phyloP scores from a whole-genome alignment of 2,113 vertebrate species.

The Sigmodon hispidus region DNA sequence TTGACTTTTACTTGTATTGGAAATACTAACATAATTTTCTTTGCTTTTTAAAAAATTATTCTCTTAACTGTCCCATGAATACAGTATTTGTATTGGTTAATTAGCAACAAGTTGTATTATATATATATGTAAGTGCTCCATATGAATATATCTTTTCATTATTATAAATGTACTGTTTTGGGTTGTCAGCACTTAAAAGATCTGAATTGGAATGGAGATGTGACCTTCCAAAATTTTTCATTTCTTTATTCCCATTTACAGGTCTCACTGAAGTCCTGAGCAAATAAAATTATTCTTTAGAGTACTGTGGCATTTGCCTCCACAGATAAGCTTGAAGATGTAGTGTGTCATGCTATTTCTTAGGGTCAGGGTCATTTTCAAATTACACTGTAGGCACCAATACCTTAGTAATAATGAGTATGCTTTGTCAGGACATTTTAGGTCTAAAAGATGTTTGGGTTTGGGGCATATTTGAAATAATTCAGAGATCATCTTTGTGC shows the following conservation, averaged over 20 bases:
- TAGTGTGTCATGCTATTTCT: slow-evolving; percentile 99
- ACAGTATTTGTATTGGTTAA: slow-evolving; percentile 28
- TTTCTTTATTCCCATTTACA: slow-evolving; percentile 74
- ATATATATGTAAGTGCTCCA: slow-evolving; percentile 40
- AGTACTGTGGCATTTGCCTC: slow-evolving; percentile 74
- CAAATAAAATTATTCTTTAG: slow-evolving; percentile 76
- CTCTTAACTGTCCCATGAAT: slow-evolving; percentile 55
- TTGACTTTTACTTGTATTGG: slow-evolving; percentile 73
- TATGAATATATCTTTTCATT: slow-evolving; percentile 65
- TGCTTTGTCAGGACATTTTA: slow-evolving; percentile 66
- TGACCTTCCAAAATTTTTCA: slow-evolving; percentile 57
- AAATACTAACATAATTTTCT: slow-evolving; percentile 75
- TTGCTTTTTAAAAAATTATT: slow-evolving; percentile 70
- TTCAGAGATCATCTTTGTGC: slow-evolving; percentile 35
- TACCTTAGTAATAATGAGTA: slow-evolving; percentile 22
- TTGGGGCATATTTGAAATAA: slow-evolving; percentile 64
- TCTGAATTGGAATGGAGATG: slow-evolving; percentile 63
- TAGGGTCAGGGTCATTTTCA: slow-evolving; percentile 76
- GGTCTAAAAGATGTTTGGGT: slow-evolving; percentile 30
- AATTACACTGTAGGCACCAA: slow-evolving; percentile 29
- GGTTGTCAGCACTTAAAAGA: slow-evolving; percentile 56
- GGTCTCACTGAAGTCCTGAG: slow-evolving; percentile 82
- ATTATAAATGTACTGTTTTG: slow-evolving; percentile 28
- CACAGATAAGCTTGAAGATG: slow-evolving; percentile 87
- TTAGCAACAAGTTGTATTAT: slow-evolving; percentile 68